A percentile compares a stretch with the other conserved stretches of the same genome.
Conservation (phyloP, 2,113 vertebrate species). For the Lanius ludovicianus region DNA sequence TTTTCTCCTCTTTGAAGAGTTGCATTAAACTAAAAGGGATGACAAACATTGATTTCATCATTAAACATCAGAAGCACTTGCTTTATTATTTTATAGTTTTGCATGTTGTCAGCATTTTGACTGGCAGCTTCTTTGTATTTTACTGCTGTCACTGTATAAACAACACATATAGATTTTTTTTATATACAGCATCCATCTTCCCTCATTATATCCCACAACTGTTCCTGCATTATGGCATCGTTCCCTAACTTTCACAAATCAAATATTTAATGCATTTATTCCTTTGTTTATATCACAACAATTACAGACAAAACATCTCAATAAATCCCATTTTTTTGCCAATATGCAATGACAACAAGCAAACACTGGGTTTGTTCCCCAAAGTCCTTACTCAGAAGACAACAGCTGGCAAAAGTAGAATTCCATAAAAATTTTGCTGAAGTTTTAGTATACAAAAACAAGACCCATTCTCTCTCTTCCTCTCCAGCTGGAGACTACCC, state of each 20-base stretch:
- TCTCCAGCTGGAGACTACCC: background rate
- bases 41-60: background rate
- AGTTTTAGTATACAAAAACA: background rate
- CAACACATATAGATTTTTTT: background rate
- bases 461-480: background rate
- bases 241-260: background rate
- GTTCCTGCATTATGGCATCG: background rate
- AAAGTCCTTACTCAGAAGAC: background rate
- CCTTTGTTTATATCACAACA: constrained; percentile 5
- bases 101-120: constrained; percentile 43
- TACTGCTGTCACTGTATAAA: constrained; percentile 6
- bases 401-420: background rate
- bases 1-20: background rate
- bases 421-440: background rate
- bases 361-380: background rate
- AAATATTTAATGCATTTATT: constrained; percentile 15
- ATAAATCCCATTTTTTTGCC: background rate
- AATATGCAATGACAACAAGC: background rate
- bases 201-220: constrained; percentile 42
- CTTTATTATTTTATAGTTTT: background rate
- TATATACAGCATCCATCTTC: constrained; percentile 10
- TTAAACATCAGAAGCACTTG: background rate
- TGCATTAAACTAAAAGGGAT: background rate
- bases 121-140: background rate
- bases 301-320: background rate